phyloP scores from a whole-genome alignment of 2,797 vertebrate species.

The Myotis planiceps region DNA sequence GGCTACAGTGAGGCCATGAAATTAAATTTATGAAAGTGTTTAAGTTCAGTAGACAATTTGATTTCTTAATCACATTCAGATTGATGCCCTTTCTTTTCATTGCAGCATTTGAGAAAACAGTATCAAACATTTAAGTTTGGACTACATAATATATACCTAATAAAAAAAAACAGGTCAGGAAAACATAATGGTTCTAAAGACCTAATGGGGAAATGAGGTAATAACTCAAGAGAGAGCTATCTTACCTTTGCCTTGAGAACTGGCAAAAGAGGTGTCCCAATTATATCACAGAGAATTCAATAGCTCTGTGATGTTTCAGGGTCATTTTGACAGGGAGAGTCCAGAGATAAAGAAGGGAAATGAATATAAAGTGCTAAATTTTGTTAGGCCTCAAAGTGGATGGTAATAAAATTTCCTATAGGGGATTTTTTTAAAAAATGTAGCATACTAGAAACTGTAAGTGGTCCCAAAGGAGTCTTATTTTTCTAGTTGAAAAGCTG shows the following conservation, averaged over 20 bases:
- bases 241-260: neutral
- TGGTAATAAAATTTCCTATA: constrained; percentile 26
- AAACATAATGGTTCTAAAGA: neutral
- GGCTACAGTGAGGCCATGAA: neutral
- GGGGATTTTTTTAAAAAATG: constrained; percentile 48
- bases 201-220: neutral
- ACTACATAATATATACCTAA: neutral
- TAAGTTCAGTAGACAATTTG: neutral
- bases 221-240: neutral
- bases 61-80: constrained; percentile 32
- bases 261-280: neutral
- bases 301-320: neutral
- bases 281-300: neutral
- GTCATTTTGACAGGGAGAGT: constrained; percentile 40
- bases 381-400: neutral
- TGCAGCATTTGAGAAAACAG: neutral
- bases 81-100: neutral
- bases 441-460: constrained; percentile 71
- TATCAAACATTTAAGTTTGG: neutral
- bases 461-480: constrained; percentile 63
- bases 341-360: neutral
- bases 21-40: neutral
- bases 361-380: constrained; percentile 36
- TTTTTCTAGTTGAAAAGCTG: constrained; percentile 65
- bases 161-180: neutral